Evolutionary conservation across 92 coral and sea anemone genomes (phyloP).

Genomic region (Epizoanthus fatuus): DNA sequence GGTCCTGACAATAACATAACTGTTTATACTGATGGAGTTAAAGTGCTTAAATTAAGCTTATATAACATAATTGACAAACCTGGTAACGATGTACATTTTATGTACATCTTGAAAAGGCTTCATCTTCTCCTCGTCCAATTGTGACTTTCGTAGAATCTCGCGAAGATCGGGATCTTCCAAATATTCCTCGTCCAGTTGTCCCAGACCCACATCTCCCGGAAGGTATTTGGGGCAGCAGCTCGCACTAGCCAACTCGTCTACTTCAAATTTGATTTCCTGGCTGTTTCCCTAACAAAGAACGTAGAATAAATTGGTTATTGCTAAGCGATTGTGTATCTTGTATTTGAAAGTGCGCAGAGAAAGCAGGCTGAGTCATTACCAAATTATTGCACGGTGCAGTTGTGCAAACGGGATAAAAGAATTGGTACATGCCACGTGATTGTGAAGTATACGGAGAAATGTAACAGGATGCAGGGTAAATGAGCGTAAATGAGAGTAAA

Average conservation of each 20-base stretch:
- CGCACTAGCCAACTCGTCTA: not conserved
- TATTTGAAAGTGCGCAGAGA: no score
- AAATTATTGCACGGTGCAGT: no score
- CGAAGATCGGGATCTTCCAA: slow-evolving; percentile 36
- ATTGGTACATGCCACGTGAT: no score
- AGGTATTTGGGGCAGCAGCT: not conserved
- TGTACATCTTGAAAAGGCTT: slow-evolving; percentile 19
- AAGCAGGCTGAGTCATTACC: no score
- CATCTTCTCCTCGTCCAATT: slow-evolving; percentile 20
- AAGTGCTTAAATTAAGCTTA: no score
- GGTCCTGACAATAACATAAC: no score
- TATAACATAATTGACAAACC: not conserved
- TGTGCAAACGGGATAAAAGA: no score
- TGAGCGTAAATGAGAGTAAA: no score
- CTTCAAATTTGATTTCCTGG: slow-evolving; percentile 7
- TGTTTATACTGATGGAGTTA: no score
- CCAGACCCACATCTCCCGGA: slow-evolving; percentile 31
- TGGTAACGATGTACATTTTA: slow-evolving; percentile 36
- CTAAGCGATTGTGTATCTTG: no score
- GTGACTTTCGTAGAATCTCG: not conserved
- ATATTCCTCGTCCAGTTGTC: slow-evolving; percentile 28
- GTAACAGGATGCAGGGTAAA: no score
- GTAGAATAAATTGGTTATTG: not conserved
- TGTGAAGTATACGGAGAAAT: no score
- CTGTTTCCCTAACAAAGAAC: slow-evolving; percentile 1